Conservation (phyloP, 1,140 invertebrate species). For the Drosophila nebulosa region DNA sequence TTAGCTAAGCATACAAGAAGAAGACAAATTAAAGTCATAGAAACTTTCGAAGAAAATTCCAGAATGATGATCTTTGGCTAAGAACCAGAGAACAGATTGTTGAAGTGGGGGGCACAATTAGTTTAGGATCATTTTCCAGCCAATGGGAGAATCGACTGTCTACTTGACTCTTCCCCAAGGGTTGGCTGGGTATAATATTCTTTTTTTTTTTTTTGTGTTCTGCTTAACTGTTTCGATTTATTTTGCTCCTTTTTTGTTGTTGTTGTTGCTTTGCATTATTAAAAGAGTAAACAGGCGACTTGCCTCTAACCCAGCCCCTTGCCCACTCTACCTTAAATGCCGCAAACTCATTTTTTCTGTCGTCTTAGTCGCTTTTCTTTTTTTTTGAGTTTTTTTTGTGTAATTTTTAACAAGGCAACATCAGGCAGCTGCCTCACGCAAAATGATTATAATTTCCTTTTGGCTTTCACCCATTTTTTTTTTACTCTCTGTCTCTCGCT, state of each 20-base stretch:
- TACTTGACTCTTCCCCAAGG: too few species aligned
- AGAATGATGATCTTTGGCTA: too few species aligned
- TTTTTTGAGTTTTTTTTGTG: slow-evolving; percentile 14
- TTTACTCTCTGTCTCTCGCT: slow-evolving; percentile 11
- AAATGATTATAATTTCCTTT: slow-evolving; percentile 69
- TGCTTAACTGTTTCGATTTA: slow-evolving; percentile 50
- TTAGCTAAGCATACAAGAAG: too few species aligned
- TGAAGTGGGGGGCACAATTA: too few species aligned
- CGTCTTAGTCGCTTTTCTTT: neutral
- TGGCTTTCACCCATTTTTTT: slow-evolving; percentile 19
- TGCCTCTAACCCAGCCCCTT: slow-evolving; percentile 15
- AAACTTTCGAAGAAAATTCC: too few species aligned
- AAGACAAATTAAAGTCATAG: too few species aligned
- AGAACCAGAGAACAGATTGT: too few species aligned
- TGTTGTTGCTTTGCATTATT: slow-evolving; percentile 59
- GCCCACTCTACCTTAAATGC: neutral
- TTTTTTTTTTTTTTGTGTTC: slow-evolving; percentile 54
- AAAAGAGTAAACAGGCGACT: slow-evolving; percentile 63
- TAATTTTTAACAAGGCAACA: slow-evolving; percentile 44
- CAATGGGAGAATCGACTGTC: too few species aligned
- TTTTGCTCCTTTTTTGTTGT: slow-evolving; percentile 28
- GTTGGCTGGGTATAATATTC: too few species aligned
- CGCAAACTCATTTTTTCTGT: slow-evolving; percentile 4
- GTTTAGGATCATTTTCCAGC: too few species aligned
- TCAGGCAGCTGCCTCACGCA: slow-evolving; percentile 23